Evolutionary conservation across 2,888 invertebrate genomes (phyloP).

Genomic region (Lasioglossum morio): DNA sequence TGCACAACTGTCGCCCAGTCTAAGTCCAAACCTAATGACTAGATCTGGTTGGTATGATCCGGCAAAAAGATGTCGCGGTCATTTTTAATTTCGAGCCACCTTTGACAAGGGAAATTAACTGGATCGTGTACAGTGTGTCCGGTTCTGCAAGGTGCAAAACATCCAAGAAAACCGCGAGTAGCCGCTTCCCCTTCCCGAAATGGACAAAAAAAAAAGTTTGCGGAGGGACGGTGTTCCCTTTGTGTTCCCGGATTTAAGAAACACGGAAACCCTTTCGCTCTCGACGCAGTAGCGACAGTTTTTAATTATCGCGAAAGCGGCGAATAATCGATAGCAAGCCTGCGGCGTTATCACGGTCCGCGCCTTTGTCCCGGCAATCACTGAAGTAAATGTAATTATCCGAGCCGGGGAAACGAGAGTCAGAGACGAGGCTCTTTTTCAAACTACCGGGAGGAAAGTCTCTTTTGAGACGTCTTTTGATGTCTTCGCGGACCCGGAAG

Average conservation of each 20-base stretch:
- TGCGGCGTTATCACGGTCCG: slow-evolving; percentile 68
- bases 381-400: slow-evolving; percentile 76
- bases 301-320: slow-evolving; percentile 66
- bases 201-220: neutral
- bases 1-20: neutral
- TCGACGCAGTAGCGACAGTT: slow-evolving; percentile 56
- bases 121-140: neutral
- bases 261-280: slow-evolving; percentile 56
- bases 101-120: slow-evolving; percentile 48
- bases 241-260: slow-evolving; percentile 56
- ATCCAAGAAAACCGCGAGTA: slow-evolving; percentile 10
- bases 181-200: neutral
- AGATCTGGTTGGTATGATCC: neutral
- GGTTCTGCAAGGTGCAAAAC: slow-evolving; percentile 16
- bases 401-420: slow-evolving; percentile 47
- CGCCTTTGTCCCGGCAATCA: slow-evolving; percentile 74
- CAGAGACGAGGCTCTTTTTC: slow-evolving; percentile 43
- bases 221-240: slow-evolving; percentile 13
- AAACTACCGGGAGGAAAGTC: slow-evolving; percentile 24
- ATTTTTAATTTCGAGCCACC: slow-evolving; percentile 57
- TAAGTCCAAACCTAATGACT: neutral
- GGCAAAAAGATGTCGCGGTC: neutral
- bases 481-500: slow-evolving; percentile 1
- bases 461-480: slow-evolving; percentile 6
- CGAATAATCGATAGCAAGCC: slow-evolving; percentile 66